These are phyloP conservation scores for Tapirus terrestris DNA, from an alignment of 2,113 vertebrate genomes.

Conservation along the genomic window DNA sequence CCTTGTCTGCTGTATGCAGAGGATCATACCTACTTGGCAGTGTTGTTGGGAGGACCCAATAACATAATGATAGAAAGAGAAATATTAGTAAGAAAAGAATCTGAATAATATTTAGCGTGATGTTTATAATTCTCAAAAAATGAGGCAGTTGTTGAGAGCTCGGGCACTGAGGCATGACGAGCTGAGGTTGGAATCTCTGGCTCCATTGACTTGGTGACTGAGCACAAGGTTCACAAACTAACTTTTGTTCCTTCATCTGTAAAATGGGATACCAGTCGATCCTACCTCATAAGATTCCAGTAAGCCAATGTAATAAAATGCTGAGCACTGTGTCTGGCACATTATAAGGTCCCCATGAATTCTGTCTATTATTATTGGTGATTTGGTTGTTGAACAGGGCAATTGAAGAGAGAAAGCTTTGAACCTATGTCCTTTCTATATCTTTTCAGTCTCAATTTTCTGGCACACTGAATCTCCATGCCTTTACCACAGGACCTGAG, in stretches of 20 bases:
- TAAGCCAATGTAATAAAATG: neutral
- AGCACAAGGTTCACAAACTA: neutral
- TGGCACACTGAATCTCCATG: neutral
- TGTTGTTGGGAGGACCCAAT: neutral
- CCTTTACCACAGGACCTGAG: neutral
- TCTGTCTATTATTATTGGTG: neutral
- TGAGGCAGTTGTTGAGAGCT: neutral
- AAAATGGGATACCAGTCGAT: neutral
- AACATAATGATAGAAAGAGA: neutral
- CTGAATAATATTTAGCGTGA: neutral
- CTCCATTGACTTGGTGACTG: neutral
- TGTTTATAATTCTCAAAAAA: neutral
- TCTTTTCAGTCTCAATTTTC: neutral
- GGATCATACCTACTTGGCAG: neutral
- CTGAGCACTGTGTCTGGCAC: neutral
- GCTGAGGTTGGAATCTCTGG: neutral
- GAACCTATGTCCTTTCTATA: neutral
- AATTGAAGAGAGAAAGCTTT: neutral
- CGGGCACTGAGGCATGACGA: fast-evolving
- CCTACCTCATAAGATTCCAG: neutral
- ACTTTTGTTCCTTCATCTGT: neutral
- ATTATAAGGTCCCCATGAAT: neutral
- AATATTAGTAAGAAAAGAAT: neutral
- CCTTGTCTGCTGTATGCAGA: neutral
- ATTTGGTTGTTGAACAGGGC: neutral